Base-by-base conservation (phyloP, 2,113 vertebrate species). In the Kryptolebias marmoratus region DNA sequence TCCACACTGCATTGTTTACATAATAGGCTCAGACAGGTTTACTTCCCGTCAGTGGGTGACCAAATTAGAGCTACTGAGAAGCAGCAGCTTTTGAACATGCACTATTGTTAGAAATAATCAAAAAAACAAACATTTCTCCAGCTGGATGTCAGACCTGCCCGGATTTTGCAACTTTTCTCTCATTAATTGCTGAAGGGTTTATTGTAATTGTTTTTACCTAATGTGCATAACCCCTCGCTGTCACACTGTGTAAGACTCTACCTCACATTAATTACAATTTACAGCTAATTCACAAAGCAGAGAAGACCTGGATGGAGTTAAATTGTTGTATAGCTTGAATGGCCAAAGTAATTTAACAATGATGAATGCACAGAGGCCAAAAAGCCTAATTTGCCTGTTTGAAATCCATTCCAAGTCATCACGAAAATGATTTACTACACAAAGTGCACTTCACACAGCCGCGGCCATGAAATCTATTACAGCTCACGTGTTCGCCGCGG, bases 1-100 rank as follows among this genome's bases (percentile, higher is more conserved):
- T 15, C 2, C 47, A 32, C 12, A 57, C 2, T 16, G 31, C 16
- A 16, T 36, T 36, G 31, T 47, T 36, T 10, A 9, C 31, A 39
- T 36, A 58, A 58, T 58, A 27, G 62, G 64, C 42, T 54, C 42
- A 77, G 59, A 83, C 71, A 73, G 85, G 84, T 84, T 85, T 77
- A 69, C 73, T 84, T 49, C 56, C 62, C 69, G 71, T 81, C 55
- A 59, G 72, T 57, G 52, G 63, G 68, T 80, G 47, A 79, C 71
- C 68, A 69, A 76, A 77, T 75, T 60, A 52, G 53, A 31, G 28
- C 49, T 14, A 36, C 18, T 71, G 68, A 64, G 71, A 71, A 79
- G 67, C 47, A 81, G 64, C 22, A 75, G 57, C 83, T 75, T 61
- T 57, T 10, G 18, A 48, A 14, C 42, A 13, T 49, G 44, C 61